Base-by-base conservation (phyloP, 1,140 invertebrate genomes). In the Lasioglossum baleicum region DNA sequence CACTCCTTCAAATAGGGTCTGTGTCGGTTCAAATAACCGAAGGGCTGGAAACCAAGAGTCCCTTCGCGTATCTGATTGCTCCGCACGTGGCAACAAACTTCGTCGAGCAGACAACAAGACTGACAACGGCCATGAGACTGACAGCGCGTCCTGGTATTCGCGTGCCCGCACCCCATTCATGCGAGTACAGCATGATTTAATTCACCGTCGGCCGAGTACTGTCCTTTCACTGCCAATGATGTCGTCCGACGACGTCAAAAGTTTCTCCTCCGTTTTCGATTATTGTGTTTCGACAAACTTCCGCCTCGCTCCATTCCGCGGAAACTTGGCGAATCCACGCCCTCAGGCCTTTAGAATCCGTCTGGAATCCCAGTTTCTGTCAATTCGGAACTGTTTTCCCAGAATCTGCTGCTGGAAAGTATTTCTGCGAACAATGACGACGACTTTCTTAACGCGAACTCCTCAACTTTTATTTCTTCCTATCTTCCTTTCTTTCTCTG, bases 151-250 rank as follows among this genome's bases (percentile, higher is more conserved):
- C 60, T 35, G 8, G n/a, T 15, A 0, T 17, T 44, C 35, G 22
- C 22, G 35, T 58, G 58, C 17, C 26, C 10, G 17, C 42, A 40
- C 40, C 8, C 48, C 4, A 8, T 60, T 22, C 40, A 42, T 60
- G 2, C 22, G 15, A 31, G 42, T 11, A 22, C 22, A 40, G 58
- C 74, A 7, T 69, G 65, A 76, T 69, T 48, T 8, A 76, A 61
- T 70, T 48, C 48, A 48, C 40, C 22, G 20, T 48, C 26, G 13
- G 20, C 2, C 70, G 22, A 51, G 35, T 71, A 70, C 56, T 1
- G 40, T n/a, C 42, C 20, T 48, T 60, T 76, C 67, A 75, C 40
- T 7, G 26, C n/a, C 20, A 70, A 44, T 70, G 40, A 70, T 48
- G 67, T 13, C 22, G 48, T 51, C n/a, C n/a, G 8, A 7, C 13